Evolutionary conservation across 2,888 invertebrate species (phyloP), one percentile per base, ranked within the genome.

Genomic region (Drosophila paracracens): DNA sequence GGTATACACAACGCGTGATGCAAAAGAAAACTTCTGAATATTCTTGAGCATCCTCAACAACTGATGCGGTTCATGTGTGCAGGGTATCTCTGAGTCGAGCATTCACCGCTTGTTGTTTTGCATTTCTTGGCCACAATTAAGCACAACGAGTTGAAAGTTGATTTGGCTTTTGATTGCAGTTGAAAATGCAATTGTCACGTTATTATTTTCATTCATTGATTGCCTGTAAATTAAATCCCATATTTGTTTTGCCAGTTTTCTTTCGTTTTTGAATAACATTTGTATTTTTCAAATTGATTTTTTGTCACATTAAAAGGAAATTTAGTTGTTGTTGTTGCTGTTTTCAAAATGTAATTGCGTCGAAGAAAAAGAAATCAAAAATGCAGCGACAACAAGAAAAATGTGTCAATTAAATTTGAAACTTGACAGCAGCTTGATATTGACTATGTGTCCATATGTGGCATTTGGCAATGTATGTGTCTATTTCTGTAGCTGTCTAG

Each of bases 381-480:
- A 38, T 64, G 60, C 75, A 59, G 59, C 38, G 57, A 63, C 66
- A 74, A 66, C 75, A 76, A 70, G 67, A 80, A 88, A 90, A 88
- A 90, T 81, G 90, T 90, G 90, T 84, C 90, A 88, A 88, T 88
- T 88, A 89, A 89, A 90, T 89, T 89, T 80, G 80, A 90, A 80
- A 74, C 80, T 68, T 83, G 90, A 90, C 84, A 82, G 79, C 75
- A 74, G 70, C 66, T 74, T 73, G 60, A 63, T 76, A 66, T 81
- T 62, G 53, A 65, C 51, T 43, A 21, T 43, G 21, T 33, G 6
- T 25, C 57, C 57, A 58, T 38, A 59, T 66, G 58, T 53, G 52
- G 52, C 36, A 65, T 43, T 13, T 48, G 7, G 13, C 21, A 33
- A 13, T 61, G 33, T 67, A 40, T 68, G 21, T 74, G 29, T 54